Conservation (phyloP, 2,797 vertebrate genomes). For the Pangasius djambal region DNA sequence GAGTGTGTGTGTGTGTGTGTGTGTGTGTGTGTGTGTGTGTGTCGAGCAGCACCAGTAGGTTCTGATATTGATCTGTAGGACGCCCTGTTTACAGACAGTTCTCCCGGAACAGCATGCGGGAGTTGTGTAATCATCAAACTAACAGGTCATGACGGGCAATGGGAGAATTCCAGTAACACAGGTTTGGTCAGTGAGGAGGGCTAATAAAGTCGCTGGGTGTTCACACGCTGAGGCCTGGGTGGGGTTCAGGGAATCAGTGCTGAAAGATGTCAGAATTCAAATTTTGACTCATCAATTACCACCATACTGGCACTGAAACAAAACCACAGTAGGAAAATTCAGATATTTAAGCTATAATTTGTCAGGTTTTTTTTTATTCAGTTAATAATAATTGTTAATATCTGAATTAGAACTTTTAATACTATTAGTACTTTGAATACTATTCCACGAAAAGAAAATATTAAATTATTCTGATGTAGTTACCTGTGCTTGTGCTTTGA, state of each 20-base stretch:
- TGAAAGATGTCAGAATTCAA: not conserved
- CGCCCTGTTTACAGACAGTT: constrained; percentile 59
- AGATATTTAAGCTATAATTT: not conserved
- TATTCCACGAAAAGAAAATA: not conserved
- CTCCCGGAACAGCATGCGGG: constrained; percentile 53
- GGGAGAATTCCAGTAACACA: constrained; percentile 63
- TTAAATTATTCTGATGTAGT: not conserved
- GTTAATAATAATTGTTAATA: not conserved
- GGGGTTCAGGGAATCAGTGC: constrained; percentile 28
- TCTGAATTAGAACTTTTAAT: not conserved
- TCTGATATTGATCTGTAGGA: not conserved
- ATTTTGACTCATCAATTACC: not conserved
- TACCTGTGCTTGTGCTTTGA: not conserved
- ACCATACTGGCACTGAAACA: not conserved
- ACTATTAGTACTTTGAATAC: not conserved
- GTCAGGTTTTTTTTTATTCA: not conserved
- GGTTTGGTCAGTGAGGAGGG: constrained; percentile 56
- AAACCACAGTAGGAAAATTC: not conserved
- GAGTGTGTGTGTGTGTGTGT: not conserved
- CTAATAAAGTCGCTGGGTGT: constrained; percentile 66
- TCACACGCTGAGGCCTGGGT: constrained; percentile 53
- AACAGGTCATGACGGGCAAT: constrained; percentile 50
- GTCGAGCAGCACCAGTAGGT: not conserved
- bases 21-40: not conserved
- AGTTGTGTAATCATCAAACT: constrained; percentile 68